Percentiles rank a stretch among this genome's conserved stretches.
Evolutionary conservation across 2,797 vertebrate genomes (phyloP).

Genomic region (Etheostoma perlongum): DNA sequence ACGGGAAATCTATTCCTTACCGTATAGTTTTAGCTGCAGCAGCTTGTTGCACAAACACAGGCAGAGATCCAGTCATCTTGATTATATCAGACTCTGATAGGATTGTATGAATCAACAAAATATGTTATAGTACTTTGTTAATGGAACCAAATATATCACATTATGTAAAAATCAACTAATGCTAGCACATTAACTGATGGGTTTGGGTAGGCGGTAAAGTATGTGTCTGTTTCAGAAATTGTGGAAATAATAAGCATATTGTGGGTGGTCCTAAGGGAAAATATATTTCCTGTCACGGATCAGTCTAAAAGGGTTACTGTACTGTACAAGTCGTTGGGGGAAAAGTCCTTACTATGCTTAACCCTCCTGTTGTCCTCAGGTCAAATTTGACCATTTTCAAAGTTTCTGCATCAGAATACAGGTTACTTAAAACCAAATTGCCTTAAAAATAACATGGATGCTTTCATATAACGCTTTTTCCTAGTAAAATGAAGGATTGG

Average conservation of each 20-base stretch:
- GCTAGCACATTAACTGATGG: neutral
- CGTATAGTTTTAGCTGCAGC: constrained; percentile 86
- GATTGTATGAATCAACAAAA: neutral
- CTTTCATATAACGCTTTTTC: no score
- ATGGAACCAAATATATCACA: neutral
- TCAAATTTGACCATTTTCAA: no score
- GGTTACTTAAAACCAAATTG: no score
- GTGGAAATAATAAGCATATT: neutral
- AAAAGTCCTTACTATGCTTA: no score
- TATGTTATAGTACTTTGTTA: neutral
- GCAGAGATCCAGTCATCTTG: constrained; percentile 64
- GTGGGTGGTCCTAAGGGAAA: neutral
- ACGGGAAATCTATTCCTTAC: constrained; percentile 58
- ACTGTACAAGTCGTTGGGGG: neutral
- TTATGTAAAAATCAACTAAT: neutral
- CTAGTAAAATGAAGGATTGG: no score
- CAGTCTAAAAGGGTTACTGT: neutral
- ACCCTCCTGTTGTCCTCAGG: no score
- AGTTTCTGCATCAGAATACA: no score
- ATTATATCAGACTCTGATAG: constrained; percentile 66
- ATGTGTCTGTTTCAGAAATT: neutral
- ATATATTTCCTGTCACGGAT: neutral
- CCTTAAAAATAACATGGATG: no score
- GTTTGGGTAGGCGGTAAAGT: neutral
- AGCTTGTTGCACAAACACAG: constrained; percentile 85